These are phyloP conservation scores for Cherax quadricarinatus DNA, from an alignment of 1,140 invertebrate genomes.

Conservation along the genomic window DNA sequence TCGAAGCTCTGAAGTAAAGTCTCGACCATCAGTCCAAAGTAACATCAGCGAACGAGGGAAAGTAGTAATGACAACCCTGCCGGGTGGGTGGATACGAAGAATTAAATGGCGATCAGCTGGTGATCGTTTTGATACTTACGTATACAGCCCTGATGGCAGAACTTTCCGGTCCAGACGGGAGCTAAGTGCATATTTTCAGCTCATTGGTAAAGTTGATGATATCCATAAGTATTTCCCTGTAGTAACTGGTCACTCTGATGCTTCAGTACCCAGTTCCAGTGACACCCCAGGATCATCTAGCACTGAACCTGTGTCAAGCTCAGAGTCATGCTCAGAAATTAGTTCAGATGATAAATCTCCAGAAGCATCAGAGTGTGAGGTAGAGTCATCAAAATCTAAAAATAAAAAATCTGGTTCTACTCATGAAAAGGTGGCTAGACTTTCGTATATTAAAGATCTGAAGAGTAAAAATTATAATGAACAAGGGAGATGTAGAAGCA, in stretches of 20 bases:
- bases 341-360: conserved; percentile 69
- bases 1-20: conserved; percentile 25
- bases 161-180: conserved; percentile 71
- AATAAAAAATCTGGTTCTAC: neutral
- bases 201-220: conserved; percentile 73
- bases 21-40: neutral
- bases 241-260: conserved; percentile 56
- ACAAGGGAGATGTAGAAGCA: conserved; percentile 30
- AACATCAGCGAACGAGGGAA: conserved; percentile 36
- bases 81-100: conserved; percentile 69
- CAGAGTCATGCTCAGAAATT: conserved; percentile 68
- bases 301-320: conserved; percentile 71
- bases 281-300: conserved; percentile 70
- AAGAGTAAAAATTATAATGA: neutral
- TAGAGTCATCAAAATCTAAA: conserved; percentile 6
- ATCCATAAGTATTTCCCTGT: conserved; percentile 73
- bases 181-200: conserved; percentile 66
- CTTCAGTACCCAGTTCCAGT: conserved; percentile 67
- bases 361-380: conserved; percentile 58
- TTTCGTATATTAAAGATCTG: conserved; percentile 6
- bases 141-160: conserved; percentile 71
- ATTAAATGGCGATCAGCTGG: conserved; percentile 67
- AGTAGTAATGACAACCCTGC: conserved; percentile 68
- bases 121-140: conserved; percentile 70
- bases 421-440: conserved; percentile 2